phyloP scores from a whole-genome alignment of 2,113 vertebrate genomes.

The Mandrillus leucophaeus region DNA sequence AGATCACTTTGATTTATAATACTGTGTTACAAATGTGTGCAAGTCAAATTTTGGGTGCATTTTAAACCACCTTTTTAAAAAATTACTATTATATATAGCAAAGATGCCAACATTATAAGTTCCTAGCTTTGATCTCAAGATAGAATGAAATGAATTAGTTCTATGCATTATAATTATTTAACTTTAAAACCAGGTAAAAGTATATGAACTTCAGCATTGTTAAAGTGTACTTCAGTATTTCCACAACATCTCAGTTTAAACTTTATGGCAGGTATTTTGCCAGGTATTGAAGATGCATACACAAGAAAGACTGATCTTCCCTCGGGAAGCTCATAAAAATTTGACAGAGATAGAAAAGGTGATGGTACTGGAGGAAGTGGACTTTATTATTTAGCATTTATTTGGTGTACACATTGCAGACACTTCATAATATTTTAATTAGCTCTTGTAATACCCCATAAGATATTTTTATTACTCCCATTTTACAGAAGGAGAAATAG shows the following conservation, averaged over 20 bases:
- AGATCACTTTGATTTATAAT: conserved; percentile 67
- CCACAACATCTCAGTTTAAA: not conserved
- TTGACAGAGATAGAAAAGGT: not conserved
- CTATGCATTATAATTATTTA: not conserved
- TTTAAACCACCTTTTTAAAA: not conserved
- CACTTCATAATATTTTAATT: not conserved
- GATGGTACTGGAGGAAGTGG: not conserved
- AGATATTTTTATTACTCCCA: not conserved
- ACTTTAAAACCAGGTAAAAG: not conserved
- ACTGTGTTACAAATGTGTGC: not conserved
- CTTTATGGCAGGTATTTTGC: not conserved
- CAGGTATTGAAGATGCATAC: not conserved
- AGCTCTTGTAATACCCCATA: not conserved
- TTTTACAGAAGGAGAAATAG: not conserved
- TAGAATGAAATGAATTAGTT: not conserved
- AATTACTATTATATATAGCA: not conserved
- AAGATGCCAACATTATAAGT: not conserved
- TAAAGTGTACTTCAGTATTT: not conserved
- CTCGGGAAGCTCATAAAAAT: not conserved
- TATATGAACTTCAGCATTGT: not conserved
- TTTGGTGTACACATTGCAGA: not conserved
- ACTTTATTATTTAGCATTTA: not conserved
- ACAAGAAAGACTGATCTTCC: not conserved
- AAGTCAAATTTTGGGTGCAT: not conserved
- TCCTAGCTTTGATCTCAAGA: not conserved